Evolutionary conservation across 2,113 vertebrate genomes (phyloP), one percentile per base, ranked within the genome.

Genomic region (Scomber colias): DNA sequence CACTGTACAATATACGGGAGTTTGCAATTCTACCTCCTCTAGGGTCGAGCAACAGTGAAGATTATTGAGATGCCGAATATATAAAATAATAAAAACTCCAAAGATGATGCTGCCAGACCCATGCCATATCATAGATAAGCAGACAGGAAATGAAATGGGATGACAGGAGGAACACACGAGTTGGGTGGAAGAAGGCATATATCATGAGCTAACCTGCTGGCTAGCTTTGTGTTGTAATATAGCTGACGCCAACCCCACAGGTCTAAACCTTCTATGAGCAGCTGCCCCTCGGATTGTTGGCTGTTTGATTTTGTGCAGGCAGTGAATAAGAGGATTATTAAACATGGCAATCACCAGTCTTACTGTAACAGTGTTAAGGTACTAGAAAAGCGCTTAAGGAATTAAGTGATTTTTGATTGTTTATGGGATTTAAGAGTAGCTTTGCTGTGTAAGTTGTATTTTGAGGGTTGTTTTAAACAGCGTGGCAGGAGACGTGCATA

Each of bases 401-500:
- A 84, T 92, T 85, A 86, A 87, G 73, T 83, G 83, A 78, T 91
- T 90, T 89, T 81, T 79, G 79, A 90, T 88, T 83, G 81, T 90
- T 86, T 81, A 51, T 64, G 49, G 85, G 84, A 84, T 87, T 88
- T 86, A 73, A 61, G 64, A 53, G 40, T 15, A 12, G 71, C 68
- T 87, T 85, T 81, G 50, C 77, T 40, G 57, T 73, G 54, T 75
- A 24, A 40, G 72, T 68, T 81, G 62, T 77, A 59, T 67, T 30
- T 40, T 21, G 17, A 19, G 15, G 17, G 40, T 71, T 51, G 46
- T 74, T 81, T 70, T 27, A 71, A 75, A 71, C 31, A 27, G 63
- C 45, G 55, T 46, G 35, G 21, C n/a, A 11, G 27, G 30, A 21
- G 35, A 44, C 14, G 0, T 61, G 11, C n/a, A 31, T 45, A 49